Conservation (phyloP, 2,888 invertebrate genomes). For the Hirudinaria manillensis region DNA sequence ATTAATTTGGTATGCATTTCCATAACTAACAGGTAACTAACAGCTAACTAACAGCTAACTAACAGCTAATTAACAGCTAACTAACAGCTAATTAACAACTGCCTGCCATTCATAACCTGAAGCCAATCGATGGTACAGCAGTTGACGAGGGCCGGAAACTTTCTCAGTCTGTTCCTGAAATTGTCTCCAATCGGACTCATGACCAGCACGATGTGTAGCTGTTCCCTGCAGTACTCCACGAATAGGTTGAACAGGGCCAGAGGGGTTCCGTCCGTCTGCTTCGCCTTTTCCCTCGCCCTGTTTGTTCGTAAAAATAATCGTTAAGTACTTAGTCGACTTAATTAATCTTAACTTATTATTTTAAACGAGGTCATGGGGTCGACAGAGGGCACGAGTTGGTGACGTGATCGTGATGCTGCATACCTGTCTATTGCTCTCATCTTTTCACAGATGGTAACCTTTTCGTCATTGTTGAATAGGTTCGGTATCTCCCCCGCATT, state of each 20-base stretch:
- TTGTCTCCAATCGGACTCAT: slow-evolving; percentile 88
- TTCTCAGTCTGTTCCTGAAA: slow-evolving; percentile 65
- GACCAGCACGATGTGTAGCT: slow-evolving; percentile 78
- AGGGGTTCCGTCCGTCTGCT: slow-evolving; percentile 82
- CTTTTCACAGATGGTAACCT: slow-evolving; percentile 71
- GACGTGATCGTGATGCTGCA: not conserved
- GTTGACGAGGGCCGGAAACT: slow-evolving; percentile 86
- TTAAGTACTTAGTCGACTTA: not conserved
- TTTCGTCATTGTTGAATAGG: slow-evolving; percentile 76
- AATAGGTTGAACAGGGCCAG: slow-evolving; percentile 86
- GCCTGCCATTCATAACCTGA: slow-evolving; percentile 61
- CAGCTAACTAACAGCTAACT: too few species aligned
- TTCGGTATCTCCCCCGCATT: slow-evolving; percentile 92
- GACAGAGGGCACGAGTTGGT: not conserved
- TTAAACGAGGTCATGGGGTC: too few species aligned
- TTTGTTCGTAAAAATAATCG: slow-evolving; percentile 10
- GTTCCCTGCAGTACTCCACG: slow-evolving; percentile 77
- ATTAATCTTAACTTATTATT: not conserved
- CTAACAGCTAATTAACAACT: too few species aligned
- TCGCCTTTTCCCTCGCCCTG: slow-evolving; percentile 55
- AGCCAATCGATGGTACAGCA: slow-evolving; percentile 96
- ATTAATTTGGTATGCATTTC: too few species aligned
- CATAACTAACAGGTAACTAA: too few species aligned
- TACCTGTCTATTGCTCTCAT: slow-evolving; percentile 80
- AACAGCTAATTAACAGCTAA: too few species aligned